A percentile compares a stretch with the other conserved stretches of the same genome.
These are phyloP conservation scores for Mactromeris polynyma DNA, from an alignment of 2,888 invertebrate species.

Conservation along the genomic window DNA sequence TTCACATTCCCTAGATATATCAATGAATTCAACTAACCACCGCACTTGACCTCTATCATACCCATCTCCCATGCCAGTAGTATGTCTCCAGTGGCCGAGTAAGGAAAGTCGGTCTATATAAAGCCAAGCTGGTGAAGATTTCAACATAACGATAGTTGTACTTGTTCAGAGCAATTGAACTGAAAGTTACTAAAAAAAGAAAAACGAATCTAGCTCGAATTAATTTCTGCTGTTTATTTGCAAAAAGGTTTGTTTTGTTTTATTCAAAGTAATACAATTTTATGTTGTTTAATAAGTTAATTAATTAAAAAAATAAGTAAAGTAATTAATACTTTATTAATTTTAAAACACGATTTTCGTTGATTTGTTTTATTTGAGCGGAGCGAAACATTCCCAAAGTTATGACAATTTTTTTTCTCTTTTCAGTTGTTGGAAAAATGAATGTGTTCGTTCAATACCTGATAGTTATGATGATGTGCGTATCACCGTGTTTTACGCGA, in stretches of 20 bases:
- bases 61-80: neutral
- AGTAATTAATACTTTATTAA: no score
- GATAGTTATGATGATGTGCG: neutral
- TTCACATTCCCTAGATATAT: neutral
- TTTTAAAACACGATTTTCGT: no score
- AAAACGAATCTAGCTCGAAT: neutral
- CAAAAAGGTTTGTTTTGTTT: no score
- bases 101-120: neutral
- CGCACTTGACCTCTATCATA: neutral
- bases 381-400: no score
- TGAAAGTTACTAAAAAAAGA: neutral
- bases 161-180: neutral
- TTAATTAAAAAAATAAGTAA: no score
- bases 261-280: no score
- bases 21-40: neutral
- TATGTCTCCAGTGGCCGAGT: neutral
- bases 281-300: no score
- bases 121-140: neutral
- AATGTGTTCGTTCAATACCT: neutral
- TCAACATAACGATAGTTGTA: neutral
- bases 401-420: neutral
- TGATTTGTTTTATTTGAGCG: no score
- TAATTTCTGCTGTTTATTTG: neutral
- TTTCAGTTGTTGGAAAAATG: neutral
- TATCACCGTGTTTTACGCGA: neutral